Base-by-base conservation (phyloP, 2,888 invertebrate species). In the Unio pictorum region DNA sequence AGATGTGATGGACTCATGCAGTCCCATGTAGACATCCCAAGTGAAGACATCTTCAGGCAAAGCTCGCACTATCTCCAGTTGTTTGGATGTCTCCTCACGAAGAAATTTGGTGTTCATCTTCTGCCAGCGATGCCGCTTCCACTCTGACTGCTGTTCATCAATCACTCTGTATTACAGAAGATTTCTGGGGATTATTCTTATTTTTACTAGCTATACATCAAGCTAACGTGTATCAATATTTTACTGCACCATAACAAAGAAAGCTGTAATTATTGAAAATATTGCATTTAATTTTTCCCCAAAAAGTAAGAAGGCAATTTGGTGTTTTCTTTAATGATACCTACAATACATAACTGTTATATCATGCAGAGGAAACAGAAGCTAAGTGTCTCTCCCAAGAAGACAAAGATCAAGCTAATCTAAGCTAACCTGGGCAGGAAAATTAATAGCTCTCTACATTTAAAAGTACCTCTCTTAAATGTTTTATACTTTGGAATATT, bases 101-200 rank as follows among this genome's bases (percentile, higher is more conserved):
- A 89, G 79, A 67, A 86, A 83, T 74, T 85, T 85, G 56, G 87
- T 88, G 82, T 89, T 86, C 83, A 89, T 86, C 74, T 88, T 89
- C 83, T 89, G 89, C 90, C 90, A 90, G 7, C 88, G 79, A 64
- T 88, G 88, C 23, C 86, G 72, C 80, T 89, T 89, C 89, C 89
- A 89, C 70, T 89, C 88, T 6, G 78, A 75, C 72, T 89, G 89
- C 78, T 89, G 86, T 55, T 86, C 85, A 57, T 86, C 85, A 45
- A 90, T 87, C 54, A 87, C 81, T 63, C 88, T 86, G 71, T 23
- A 61, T 54, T 26, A 61, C 4, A 61, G 15, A 69, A 54, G 1
- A 57, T 11, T 30, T 17, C n/a, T 20, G 45, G 20, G 1, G 15
- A 17, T 20, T 55, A 64, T 64, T 28, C 4, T 23, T 54, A 55